Conservation (phyloP, 2,888 invertebrate species). For the Dascillus cervinus region DNA sequence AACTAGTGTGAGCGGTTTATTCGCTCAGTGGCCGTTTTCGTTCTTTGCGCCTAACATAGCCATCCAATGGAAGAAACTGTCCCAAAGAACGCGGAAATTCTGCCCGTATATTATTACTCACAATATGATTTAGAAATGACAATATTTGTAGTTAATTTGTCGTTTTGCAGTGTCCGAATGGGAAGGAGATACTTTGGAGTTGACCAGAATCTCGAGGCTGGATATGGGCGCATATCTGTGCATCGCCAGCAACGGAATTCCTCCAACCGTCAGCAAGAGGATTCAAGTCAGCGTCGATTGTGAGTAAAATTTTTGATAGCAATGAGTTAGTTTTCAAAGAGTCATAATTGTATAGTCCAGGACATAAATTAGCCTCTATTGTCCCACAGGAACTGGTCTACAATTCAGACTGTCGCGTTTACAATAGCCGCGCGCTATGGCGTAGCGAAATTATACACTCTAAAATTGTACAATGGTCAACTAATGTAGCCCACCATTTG, state of each 20-base stretch:
- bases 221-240: slow-evolving; percentile 91
- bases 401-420: slow-evolving; percentile 35
- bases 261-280: slow-evolving; percentile 83
- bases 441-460: slow-evolving; percentile 37
- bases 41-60: no score
- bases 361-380: slow-evolving; percentile 39
- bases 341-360: slow-evolving; percentile 25
- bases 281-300: slow-evolving; percentile 92
- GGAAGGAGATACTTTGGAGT: slow-evolving; percentile 77
- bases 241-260: slow-evolving; percentile 84
- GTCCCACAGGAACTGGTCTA: slow-evolving; percentile 35
- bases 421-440: slow-evolving; percentile 34
- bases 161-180: slow-evolving; percentile 64
- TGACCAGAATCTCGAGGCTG: slow-evolving; percentile 75
- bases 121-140: no score
- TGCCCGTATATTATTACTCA: no score
- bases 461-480: slow-evolving; percentile 35
- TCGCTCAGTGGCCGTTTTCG: no score
- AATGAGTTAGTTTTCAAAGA: slow-evolving; percentile 2
- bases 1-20: no score
- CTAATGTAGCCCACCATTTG: slow-evolving; percentile 34
- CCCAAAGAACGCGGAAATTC: no score
- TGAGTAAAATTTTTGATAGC: no score
- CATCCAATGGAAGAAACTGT: no score
- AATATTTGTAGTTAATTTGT: no score